Percentiles rank a stretch among this genome's conserved stretches.
Conservation (phyloP, 2,888 invertebrate genomes). For the Chloroclysta siterata region DNA sequence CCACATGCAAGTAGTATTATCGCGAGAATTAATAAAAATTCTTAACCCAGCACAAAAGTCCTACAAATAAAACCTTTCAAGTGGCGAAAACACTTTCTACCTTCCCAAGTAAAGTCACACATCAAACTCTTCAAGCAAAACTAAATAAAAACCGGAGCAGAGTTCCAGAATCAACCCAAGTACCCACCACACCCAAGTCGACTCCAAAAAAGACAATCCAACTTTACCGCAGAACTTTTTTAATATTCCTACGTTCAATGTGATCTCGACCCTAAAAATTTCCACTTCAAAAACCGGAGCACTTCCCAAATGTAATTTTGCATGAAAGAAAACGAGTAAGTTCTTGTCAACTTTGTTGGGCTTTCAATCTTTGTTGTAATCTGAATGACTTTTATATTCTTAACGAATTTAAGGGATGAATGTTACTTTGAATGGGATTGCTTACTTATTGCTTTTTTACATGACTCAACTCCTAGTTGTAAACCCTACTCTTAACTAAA, state of each 20-base stretch:
- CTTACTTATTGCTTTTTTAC: background rate
- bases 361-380: slow-evolving; percentile 59
- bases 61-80: background rate
- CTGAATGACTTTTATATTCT: slow-evolving; percentile 26
- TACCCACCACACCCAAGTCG: slow-evolving; percentile 30
- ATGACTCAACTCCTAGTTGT: too few species aligned
- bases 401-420: slow-evolving; percentile 16
- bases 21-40: too few species aligned
- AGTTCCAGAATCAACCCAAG: slow-evolving; percentile 17
- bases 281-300: slow-evolving; percentile 62
- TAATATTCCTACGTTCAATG: slow-evolving; percentile 81
- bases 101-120: slow-evolving; percentile 17
- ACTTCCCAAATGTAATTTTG: slow-evolving; percentile 77
- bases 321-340: slow-evolving; percentile 78
- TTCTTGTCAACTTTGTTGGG: slow-evolving; percentile 64
- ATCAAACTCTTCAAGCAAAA: slow-evolving; percentile 24
- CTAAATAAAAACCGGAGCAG: slow-evolving; percentile 31
- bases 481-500: too few species aligned
- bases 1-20: too few species aligned
- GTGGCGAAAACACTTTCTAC: slow-evolving; percentile 14
- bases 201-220: slow-evolving; percentile 80
- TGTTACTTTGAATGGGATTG: slow-evolving; percentile 9
- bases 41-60: background rate
- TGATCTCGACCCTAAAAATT: slow-evolving; percentile 75
- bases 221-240: slow-evolving; percentile 79